Base-by-base conservation (phyloP, 2,888 invertebrate species). In the Leptarthrus brevirostris region DNA sequence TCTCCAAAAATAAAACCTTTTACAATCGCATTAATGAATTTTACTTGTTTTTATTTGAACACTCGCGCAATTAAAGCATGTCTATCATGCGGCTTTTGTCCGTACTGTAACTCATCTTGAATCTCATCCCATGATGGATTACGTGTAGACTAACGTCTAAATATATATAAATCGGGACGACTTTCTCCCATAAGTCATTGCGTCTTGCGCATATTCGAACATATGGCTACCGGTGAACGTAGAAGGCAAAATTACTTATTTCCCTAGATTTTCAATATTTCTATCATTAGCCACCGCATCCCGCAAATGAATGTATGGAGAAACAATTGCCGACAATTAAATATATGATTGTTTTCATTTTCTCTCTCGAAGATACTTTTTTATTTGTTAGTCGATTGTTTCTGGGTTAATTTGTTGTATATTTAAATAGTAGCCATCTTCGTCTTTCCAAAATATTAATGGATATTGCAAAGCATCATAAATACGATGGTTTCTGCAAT, bases 381-480 rank as follows among this genome's bases (percentile, higher is more conserved):
- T 49, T 49, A 1, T 10, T 49, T 8, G n/a, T 49, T 16, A 12
- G 16, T 10, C 6, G 20, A 75, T 74, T 76, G 75, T 75, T 54
- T 40, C 26, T 61, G 56, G 74, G 72, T 78, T 74, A 22, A 74
- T 58, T 72, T 72, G 58, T 16, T 22, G 58, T 18, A 78, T 73
- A 30, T 76, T 73, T 47, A 78, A 40, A 40, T 40, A 72, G 76
- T 79, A 79, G 76, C 79, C 79, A 76, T 80, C 78, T 76, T 80
- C 77, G 54, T 79, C 79, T 71, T 77, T 77, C 76, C 79, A 79
- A 75, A 80, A 80, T 16, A 79, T 75, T 44, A 80, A 20, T 8
- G 78, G 79, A 76, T 86, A 86, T 74, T 81, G 79, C 47, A 85
- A 74, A n/a, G 83, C 79, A 75, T 84, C 82, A 61, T 80, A 81